Base-by-base conservation (phyloP, 2,797 vertebrate genomes). In the Crypturellus tataupa region DNA sequence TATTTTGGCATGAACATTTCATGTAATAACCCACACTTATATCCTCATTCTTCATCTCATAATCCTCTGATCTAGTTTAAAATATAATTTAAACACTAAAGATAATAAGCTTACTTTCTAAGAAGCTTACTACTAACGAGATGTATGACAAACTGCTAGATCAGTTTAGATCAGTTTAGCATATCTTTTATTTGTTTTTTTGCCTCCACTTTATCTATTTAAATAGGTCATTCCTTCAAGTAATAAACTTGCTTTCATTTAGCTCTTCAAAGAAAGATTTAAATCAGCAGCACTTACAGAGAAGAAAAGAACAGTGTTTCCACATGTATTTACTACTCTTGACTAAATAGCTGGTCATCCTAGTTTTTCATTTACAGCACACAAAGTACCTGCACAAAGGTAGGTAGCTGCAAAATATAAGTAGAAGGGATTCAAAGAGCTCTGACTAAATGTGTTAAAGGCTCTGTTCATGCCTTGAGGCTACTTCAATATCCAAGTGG, bases 21-120 rank as follows among this genome's bases (percentile, higher is more conserved):
- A 63, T 35, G 20, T 89, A 47, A 85, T 85, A 69, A 79, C 42
- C 4, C 58, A 37, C 1, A 1, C 19, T 80, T 75, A 72, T 78
- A 39, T 68, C 63, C n/a, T 59, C 33, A 24, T 71, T 85, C 53
- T 72, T 80, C 49, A 68, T 33, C 27, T 87, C 68, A 47, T 71
- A 89, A 95, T 87, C 65, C 39, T 83, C 65, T 60, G 42, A 87
- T 89, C 55, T 78, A 56, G 35, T 31, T 87, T 89, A 83, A 79
- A 64, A 44, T 69, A 21, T 19, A 72, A 89, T 83, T 49, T 71
- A 83, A 84, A 89, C 24, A 46, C 29, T 65, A 40, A 33, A 35
- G 59, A 90, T 70, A 93, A 95, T 83, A 87, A 89, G 63, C 71
- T 91, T 25, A 67, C 65, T 63, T 75, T 80, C 62, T 81, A 95